phyloP scores from a whole-genome alignment of 2,888 invertebrate species.

The Lottia scabra region DNA sequence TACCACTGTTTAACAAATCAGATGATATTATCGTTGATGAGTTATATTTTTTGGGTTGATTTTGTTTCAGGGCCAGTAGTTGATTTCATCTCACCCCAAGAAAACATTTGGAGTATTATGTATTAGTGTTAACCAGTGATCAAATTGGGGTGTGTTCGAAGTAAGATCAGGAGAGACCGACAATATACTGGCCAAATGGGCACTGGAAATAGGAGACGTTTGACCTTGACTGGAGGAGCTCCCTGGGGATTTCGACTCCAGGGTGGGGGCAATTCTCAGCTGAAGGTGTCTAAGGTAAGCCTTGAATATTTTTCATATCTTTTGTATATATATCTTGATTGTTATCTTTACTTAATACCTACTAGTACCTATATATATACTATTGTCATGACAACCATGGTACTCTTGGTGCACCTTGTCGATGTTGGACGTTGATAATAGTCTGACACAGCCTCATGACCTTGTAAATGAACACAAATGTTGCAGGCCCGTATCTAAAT shows the following conservation, averaged over 20 bases:
- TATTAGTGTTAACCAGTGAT: not conserved
- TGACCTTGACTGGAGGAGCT: conserved; percentile 62
- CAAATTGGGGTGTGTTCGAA: not conserved
- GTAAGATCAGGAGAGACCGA: no score
- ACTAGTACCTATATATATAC: no score
- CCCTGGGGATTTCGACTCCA: conserved; percentile 69
- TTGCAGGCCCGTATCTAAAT: no score
- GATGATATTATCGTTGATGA: no score
- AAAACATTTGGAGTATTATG: not conserved
- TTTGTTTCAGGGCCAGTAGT: not conserved
- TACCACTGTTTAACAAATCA: no score
- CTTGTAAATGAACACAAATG: no score
- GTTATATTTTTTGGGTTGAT: not conserved
- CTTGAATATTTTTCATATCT: not conserved
- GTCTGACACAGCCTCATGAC: no score
- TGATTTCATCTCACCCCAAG: not conserved
- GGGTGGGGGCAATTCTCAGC: conserved; percentile 62
- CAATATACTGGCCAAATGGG: conserved; percentile 40
- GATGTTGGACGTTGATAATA: no score
- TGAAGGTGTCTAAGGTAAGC: conserved; percentile 67
- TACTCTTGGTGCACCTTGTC: no score
- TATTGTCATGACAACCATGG: no score
- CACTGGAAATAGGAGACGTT: conserved; percentile 45
- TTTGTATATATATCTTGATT: no score
- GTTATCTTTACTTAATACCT: no score